phyloP scores from a whole-genome alignment of 2,888 invertebrate species.

The Phasia obesa region DNA sequence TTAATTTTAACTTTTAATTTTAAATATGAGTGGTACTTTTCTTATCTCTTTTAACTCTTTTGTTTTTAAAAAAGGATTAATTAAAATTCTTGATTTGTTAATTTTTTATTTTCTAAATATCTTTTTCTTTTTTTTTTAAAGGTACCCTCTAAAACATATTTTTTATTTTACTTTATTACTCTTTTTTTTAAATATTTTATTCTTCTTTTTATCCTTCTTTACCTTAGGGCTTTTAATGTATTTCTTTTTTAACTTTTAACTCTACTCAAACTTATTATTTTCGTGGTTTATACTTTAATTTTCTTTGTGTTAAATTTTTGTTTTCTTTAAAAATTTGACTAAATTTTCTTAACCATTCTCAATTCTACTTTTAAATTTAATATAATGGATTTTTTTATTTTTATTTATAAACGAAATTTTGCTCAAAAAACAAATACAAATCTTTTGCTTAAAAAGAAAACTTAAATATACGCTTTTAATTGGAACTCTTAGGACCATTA shows the following conservation, averaged over 20 bases:
- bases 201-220: background rate
- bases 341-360: background rate
- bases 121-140: slow-evolving; percentile 3
- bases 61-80: slow-evolving; percentile 4
- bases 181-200: background rate
- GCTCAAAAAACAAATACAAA: slow-evolving; percentile 59
- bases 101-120: background rate
- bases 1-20: slow-evolving; percentile 5
- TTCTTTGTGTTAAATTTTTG: slow-evolving; percentile 10
- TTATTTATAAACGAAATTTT: slow-evolving; percentile 62
- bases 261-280: background rate
- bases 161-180: background rate
- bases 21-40: slow-evolving; percentile 32
- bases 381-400: slow-evolving; percentile 27
- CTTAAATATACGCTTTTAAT: background rate
- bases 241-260: background rate
- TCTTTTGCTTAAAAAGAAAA: slow-evolving; percentile 21
- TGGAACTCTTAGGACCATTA: too few species aligned
- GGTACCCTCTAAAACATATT: slow-evolving; percentile 26
- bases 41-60: background rate
- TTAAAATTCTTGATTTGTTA: slow-evolving; percentile 23
- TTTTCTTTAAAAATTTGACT: slow-evolving; percentile 2
- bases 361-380: background rate
- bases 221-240: slow-evolving; percentile 23
- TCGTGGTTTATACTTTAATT: background rate